phyloP scores from a whole-genome alignment of 2,113 vertebrate genomes.

The Natator depressus region DNA sequence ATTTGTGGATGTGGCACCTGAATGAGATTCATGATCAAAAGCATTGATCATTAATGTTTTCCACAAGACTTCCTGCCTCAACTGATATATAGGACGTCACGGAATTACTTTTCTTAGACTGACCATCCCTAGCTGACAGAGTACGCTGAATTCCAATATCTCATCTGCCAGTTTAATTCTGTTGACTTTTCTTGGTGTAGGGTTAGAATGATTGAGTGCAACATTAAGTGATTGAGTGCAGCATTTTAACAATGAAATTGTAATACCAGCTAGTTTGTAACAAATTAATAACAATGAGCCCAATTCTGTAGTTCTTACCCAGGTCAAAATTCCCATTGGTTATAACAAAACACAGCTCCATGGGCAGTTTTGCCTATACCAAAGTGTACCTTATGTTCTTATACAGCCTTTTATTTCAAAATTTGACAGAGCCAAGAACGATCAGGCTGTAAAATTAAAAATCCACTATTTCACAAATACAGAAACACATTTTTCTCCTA shows the following conservation, averaged over 20 bases:
- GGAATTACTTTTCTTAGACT: background rate
- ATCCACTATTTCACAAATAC: background rate
- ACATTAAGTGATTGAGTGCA: fast-evolving
- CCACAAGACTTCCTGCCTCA: fast-evolving
- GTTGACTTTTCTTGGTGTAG: background rate
- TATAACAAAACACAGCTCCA: background rate
- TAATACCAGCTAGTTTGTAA: slow-evolving; percentile 3
- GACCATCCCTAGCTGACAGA: background rate
- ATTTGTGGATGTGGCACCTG: background rate
- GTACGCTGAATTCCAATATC: background rate
- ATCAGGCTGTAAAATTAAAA: background rate
- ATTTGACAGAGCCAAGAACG: background rate
- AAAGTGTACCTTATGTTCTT: background rate
- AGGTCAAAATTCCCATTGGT: background rate
- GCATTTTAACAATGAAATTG: background rate
- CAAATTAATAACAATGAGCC: background rate
- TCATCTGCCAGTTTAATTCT: background rate
- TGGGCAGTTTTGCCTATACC: background rate
- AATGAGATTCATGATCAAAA: background rate
- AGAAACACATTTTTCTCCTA: background rate
- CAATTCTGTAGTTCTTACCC: background rate
- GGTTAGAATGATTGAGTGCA: fast-evolving
- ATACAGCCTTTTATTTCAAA: background rate
- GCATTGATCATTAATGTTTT: background rate
- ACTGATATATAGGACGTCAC: background rate